Evolutionary conservation across 2,888 invertebrate genomes (phyloP).

Genomic region (Cephalotes varians): DNA sequence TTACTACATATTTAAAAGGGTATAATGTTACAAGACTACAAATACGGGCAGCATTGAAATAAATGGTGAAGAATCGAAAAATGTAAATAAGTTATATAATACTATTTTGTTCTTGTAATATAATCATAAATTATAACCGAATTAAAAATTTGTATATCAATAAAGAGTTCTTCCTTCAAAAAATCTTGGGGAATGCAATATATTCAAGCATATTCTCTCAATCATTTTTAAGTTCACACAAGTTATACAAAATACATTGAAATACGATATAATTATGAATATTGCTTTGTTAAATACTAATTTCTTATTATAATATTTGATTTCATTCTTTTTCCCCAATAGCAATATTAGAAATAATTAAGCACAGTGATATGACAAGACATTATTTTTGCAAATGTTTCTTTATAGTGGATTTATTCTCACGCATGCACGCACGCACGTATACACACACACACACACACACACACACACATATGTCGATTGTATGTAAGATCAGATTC

Average conservation of each 20-base stretch:
- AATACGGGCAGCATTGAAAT: slow-evolving; percentile 15
- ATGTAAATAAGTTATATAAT: slow-evolving; percentile 74
- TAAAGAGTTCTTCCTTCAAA: neutral
- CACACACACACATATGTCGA: neutral
- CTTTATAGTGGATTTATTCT: slow-evolving; percentile 20
- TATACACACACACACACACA: neutral
- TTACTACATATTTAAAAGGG: slow-evolving; percentile 19
- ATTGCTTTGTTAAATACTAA: slow-evolving; percentile 20
- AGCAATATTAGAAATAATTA: slow-evolving; percentile 50
- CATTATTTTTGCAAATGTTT: slow-evolving; percentile 27
- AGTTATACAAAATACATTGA: slow-evolving; percentile 23
- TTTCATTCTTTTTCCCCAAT: slow-evolving; percentile 60
- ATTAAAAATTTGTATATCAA: neutral
- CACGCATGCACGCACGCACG: neutral
- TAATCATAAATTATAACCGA: neutral
- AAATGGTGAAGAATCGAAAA: slow-evolving; percentile 64
- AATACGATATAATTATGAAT: slow-evolving; percentile 17
- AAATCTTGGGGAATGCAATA: neutral
- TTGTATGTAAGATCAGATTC: slow-evolving; percentile 6
- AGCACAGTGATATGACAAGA: slow-evolving; percentile 72
- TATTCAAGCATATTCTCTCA: neutral
- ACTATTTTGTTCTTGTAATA: slow-evolving; percentile 33
- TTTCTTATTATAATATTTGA: slow-evolving; percentile 55
- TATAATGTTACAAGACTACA: slow-evolving; percentile 42
- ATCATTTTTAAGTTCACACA: slow-evolving; percentile 5